These are phyloP conservation scores for Euwallacea fornicatus DNA, from an alignment of 1,140 invertebrate genomes.

Conservation along the genomic window DNA sequence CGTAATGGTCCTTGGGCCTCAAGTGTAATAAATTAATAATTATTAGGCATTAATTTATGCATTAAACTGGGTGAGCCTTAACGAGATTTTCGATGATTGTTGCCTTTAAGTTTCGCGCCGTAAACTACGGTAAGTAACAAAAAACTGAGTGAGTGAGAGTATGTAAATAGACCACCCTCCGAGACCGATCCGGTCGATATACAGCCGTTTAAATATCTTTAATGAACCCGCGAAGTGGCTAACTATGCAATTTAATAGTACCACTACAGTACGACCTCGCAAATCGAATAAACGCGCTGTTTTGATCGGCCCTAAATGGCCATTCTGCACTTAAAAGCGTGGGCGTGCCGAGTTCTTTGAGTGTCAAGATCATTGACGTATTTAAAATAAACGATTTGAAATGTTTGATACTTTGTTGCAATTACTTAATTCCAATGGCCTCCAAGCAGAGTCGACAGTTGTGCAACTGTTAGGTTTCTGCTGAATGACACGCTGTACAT, in stretches of 20 bases:
- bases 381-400: too few species aligned
- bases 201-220: slow-evolving; percentile 18
- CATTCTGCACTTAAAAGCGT: not conserved
- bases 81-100: not conserved
- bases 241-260: slow-evolving; percentile 24
- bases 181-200: slow-evolving; percentile 4
- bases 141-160: not conserved
- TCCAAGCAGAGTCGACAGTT: too few species aligned
- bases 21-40: not conserved
- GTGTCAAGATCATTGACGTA: too few species aligned
- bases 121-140: not conserved
- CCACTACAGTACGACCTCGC: slow-evolving; percentile 16
- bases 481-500: too few species aligned
- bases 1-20: not conserved
- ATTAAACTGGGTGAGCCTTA: not conserved
- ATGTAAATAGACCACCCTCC: slow-evolving; percentile 15
- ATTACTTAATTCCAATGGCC: too few species aligned
- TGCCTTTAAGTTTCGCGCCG: not conserved
- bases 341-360: not conserved
- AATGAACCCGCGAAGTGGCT: slow-evolving; percentile 23
- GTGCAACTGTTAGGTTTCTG: too few species aligned
- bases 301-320: slow-evolving; percentile 14
- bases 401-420: too few species aligned
- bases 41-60: not conserved
- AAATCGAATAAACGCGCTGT: slow-evolving; percentile 16